A percentile compares a stretch with the other conserved stretches of the same genome.
These are phyloP conservation scores for Nemapogon koenigi DNA, from an alignment of 2,888 invertebrate genomes.

Conservation along the genomic window DNA sequence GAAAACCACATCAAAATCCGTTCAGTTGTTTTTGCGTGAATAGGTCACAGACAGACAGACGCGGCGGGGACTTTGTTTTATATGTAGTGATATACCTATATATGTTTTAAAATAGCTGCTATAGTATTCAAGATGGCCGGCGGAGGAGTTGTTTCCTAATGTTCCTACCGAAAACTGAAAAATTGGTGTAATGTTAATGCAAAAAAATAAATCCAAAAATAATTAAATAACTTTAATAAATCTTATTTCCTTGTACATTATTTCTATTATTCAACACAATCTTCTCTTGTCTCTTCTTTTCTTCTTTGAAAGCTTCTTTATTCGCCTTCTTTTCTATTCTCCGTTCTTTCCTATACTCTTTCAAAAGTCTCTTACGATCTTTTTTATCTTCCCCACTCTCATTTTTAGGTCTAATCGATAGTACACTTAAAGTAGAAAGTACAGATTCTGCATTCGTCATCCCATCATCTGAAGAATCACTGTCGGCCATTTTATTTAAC, in stretches of 20 bases:
- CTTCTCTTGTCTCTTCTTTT: conserved; percentile 81
- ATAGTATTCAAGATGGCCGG: no score
- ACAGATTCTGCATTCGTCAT: conserved; percentile 70
- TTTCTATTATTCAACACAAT: conserved; percentile 77
- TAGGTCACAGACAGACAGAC: no score
- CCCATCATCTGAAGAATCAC: conserved; percentile 39
- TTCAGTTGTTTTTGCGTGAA: no score
- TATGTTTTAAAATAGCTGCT: no score
- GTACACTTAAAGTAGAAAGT: conserved; percentile 70
- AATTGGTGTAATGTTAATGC: no score
- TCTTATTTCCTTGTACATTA: conserved; percentile 75
- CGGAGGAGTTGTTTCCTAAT: no score
- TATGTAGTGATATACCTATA: no score
- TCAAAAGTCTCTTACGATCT: conserved; percentile 78
- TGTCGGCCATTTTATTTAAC: conserved; percentile 23
- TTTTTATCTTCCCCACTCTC: conserved; percentile 81
- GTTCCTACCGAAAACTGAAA: no score
- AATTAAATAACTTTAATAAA: conserved; percentile 41
- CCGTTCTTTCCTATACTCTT: conserved; percentile 79
- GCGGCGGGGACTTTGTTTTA: no score
- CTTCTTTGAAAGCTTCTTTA: conserved; percentile 82
- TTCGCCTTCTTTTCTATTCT: conserved; percentile 84
- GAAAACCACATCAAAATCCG: no score
- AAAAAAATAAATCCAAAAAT: conserved; percentile 9
- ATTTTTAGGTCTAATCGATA: conserved; percentile 74